Evolutionary conservation across 2,797 vertebrate species (phyloP).

Genomic region (Cichlasoma orientale): DNA sequence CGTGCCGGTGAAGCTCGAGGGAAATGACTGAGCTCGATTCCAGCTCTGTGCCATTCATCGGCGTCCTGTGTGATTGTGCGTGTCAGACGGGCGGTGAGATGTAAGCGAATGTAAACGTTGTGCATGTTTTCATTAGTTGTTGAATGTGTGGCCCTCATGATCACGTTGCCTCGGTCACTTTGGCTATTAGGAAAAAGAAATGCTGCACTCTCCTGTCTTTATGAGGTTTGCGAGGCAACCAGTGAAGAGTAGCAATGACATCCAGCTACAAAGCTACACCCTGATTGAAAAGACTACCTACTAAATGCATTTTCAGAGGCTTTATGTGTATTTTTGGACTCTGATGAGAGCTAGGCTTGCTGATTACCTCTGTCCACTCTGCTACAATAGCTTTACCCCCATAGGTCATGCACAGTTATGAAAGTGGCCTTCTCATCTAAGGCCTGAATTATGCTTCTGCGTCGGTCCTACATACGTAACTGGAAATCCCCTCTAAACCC

Average conservation of each 20-base stretch:
- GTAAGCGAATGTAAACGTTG: background rate
- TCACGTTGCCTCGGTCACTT: background rate
- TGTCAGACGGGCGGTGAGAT: background rate
- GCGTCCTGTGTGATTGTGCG: background rate
- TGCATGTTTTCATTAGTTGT: background rate
- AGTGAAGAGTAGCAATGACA: background rate
- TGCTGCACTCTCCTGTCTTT: background rate
- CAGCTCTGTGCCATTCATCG: background rate
- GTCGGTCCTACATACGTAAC: no score
- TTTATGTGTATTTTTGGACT: background rate
- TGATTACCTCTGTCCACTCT: background rate
- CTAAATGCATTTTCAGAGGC: background rate
- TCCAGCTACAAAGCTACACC: background rate
- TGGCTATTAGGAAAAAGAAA: background rate
- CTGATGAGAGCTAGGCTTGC: background rate
- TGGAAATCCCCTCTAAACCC: no score
- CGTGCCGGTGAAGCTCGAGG: background rate
- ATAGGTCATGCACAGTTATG: background rate
- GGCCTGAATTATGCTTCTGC: no score
- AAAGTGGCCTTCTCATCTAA: background rate
- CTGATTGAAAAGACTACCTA: background rate
- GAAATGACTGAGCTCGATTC: background rate
- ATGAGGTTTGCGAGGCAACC: background rate
- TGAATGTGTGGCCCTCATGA: background rate
- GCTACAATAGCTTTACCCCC: background rate